Base-by-base conservation (phyloP, 2,113 vertebrate species). In the Dicentrarchus labrax region DNA sequence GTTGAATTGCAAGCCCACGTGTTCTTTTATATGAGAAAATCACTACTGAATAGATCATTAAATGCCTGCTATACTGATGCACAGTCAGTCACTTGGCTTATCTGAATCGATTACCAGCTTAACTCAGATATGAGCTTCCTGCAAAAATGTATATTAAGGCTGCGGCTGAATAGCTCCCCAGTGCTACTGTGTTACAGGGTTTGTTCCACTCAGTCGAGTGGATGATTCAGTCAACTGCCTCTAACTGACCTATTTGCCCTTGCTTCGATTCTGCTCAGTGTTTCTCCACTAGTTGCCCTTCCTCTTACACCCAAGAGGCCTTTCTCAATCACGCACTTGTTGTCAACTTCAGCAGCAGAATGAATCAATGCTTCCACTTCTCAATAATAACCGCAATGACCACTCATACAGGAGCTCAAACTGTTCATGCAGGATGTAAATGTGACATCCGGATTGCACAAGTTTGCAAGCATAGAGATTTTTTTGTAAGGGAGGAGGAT, bases 161-260 rank as follows among this genome's bases (percentile, higher is more conserved):
- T 84, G 81, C 2, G 8, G 66, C 62, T 92, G 69, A 89, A 77
- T 47, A 70, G 57, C 76, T 80, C 77, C 71, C 39, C 61, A 16
- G 65, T 50, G 76, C 30, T 45, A 7, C 83, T 67, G 67, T 16
- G 61, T 72, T 84, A 77, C 60, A 74, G 72, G 36, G 38, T 88
- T 93, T 91, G 72, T 91, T 93, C 86, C 83, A 86, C 84, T 89
- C 84, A 56, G 78, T 56, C 64, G 73, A 93, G 90, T 84, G 69
- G 89, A 95, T 94, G 86, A 95, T 91, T 90, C 94, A 90, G 84
- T 93, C 83, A 90, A 91, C 90, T 90, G 78, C 84, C 94, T 95
- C 91, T 83, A 56, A 48, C 71, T 87, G 90, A 89, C 83, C 83
- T 66, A 67, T 78, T 62, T 77, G 65, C 51, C 82, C 80, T 71